phyloP scores from a whole-genome alignment of 1,140 invertebrate genomes.

The Drosophila paulistorum region DNA sequence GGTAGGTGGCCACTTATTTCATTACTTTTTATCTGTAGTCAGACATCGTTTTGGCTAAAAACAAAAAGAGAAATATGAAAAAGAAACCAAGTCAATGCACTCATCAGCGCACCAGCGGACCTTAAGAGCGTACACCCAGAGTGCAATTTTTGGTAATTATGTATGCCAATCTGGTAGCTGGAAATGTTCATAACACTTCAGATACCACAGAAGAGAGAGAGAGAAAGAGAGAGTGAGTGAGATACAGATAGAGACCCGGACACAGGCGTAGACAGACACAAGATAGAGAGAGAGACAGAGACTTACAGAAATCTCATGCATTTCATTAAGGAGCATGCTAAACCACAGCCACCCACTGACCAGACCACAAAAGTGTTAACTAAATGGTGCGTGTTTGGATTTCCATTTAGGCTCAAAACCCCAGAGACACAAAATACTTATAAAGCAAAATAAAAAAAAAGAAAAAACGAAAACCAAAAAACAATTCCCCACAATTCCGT shows the following conservation, averaged over 20 bases:
- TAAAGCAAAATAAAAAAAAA: too few species aligned
- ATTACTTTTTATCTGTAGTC: conserved; percentile 43
- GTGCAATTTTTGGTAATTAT: conserved; percentile 72
- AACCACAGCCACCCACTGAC: conserved; percentile 33
- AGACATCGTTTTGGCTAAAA: conserved; percentile 44
- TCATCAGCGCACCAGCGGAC: conserved; percentile 41
- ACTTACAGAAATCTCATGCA: conserved; percentile 51
- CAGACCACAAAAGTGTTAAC: conserved; percentile 56
- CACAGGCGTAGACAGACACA: not conserved
- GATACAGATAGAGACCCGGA: too few species aligned
- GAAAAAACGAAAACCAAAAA: conserved; percentile 16
- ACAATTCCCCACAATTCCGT: conserved; percentile 49
- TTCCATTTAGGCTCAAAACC: conserved; percentile 64
- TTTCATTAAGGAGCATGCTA: conserved; percentile 50
- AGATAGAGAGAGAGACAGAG: conserved; percentile 13
- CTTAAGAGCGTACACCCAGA: conserved; percentile 44
- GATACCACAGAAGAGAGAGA: conserved; percentile 21
- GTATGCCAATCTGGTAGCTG: conserved; percentile 70
- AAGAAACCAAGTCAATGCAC: conserved; percentile 66
- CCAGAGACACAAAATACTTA: not conserved
- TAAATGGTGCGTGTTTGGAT: conserved; percentile 70
- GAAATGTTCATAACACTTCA: conserved; percentile 73
- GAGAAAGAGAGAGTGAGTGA: conserved; percentile 6
- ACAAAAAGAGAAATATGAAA: conserved; percentile 1
- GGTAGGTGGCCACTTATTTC: conserved; percentile 26